Evolutionary conservation across 2,113 vertebrate species (phyloP), one percentile per base, ranked within the genome.

Genomic region (Syngnathus scovelli): DNA sequence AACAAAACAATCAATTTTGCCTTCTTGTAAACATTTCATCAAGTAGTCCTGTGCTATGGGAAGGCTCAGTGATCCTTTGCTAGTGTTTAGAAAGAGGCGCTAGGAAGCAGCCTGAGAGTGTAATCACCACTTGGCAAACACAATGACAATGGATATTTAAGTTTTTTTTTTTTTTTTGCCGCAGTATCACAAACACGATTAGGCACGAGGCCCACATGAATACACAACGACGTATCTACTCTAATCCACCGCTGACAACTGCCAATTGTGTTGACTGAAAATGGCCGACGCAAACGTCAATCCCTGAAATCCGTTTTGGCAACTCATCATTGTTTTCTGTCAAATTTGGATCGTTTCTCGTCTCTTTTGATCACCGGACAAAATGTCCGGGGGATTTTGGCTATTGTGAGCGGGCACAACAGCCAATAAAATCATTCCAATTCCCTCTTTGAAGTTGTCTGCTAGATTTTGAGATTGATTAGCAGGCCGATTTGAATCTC

Each of bases 401-500:
- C 19, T n/a, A 68, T 52, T 54, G 52, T 63, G 41, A 64, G 39
- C 16, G 27, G 66, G 18, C 8, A 63, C 68, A 36, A 39, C 1
- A 15, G 19, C n/a, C 11, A 7, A 51, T 49, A 39, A 58, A 58
- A 36, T 36, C 6, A 13, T 36, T 7, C 27, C 27, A 7, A 36
- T 58, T 7, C 27, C 27, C 27, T 7, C 13, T 36, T 37, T 37
- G 55, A 2, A 7, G 2, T 36, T 36, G 55, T 16, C 55, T 58
- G 27, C 27, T 59, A 61, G n/a, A 43, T 64, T 65, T 43, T 62
- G n/a, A 13, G 60, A 23, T 41, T 71, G 48, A 78, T 78, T 72
- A 68, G 38, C 66, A 51, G 27, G 55, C 19, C 62, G 23, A 41
- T 64, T 68, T 63, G 21, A 66, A 55, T 33, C 13, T 15, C 12